These are phyloP conservation scores for Andrena haemorrhoa DNA, from an alignment of 2,888 invertebrate species.

Conservation along the genomic window DNA sequence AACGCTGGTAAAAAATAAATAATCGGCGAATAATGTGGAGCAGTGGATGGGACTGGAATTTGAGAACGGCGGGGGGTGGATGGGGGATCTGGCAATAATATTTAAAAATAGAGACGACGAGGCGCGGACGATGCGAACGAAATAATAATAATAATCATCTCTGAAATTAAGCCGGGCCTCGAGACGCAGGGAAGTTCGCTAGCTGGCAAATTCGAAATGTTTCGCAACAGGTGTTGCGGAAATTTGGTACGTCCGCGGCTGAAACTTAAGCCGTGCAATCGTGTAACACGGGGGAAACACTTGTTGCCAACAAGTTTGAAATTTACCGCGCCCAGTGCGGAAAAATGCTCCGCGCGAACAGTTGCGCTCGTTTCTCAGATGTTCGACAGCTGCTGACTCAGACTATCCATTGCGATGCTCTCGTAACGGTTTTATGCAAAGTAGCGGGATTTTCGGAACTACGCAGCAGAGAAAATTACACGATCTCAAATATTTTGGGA, in stretches of 20 bases:
- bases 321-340: constrained; percentile 61
- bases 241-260: constrained; percentile 72
- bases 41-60: constrained; percentile 55
- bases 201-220: constrained; percentile 74
- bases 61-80: constrained; percentile 37
- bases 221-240: constrained; percentile 76
- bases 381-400: constrained; percentile 19
- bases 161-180: constrained; percentile 68
- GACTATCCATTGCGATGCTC: no score
- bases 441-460: no score
- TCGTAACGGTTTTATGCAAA: no score
- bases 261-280: constrained; percentile 72
- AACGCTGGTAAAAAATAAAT: constrained; percentile 51
- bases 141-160: constrained; percentile 69
- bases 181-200: constrained; percentile 62
- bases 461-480: no score
- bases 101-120: constrained; percentile 70
- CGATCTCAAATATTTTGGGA: no score
- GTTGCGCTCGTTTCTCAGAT: constrained; percentile 17
- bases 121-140: constrained; percentile 37
- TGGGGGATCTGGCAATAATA: constrained; percentile 62
- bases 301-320: constrained; percentile 73
- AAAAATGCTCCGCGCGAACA: constrained; percentile 47
- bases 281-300: constrained; percentile 71
- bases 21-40: constrained; percentile 44